Percentiles rank a stretch among this genome's conserved stretches.
phyloP scores from a whole-genome alignment of 23 tunicate species.

The Halocynthia roretzi region DNA sequence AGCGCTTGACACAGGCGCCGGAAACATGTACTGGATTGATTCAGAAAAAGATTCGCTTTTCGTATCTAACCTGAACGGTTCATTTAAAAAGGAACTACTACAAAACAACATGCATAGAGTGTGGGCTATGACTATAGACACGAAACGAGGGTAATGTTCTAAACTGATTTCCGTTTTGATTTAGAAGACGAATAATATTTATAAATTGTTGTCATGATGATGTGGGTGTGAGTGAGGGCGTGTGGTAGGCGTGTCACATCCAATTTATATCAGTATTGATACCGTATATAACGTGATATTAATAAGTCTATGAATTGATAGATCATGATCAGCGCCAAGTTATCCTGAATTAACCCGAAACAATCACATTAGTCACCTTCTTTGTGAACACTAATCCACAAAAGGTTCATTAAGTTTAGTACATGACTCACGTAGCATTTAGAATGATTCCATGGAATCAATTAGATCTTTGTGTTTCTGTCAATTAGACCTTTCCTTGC shows the following conservation, averaged over 20 bases:
- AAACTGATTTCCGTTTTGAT: background rate
- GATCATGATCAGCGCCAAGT: no score
- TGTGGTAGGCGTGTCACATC: background rate
- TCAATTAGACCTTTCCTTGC: no score
- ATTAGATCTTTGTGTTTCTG: no score
- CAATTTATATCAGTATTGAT: no score
- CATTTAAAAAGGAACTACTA: conserved; percentile 35
- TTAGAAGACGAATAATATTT: background rate
- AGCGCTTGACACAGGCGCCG: conserved; percentile 33
- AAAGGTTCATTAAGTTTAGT: no score
- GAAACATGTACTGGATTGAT: conserved; percentile 55
- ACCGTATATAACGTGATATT: no score
- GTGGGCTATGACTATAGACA: conserved; percentile 34
- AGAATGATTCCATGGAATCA: no score
- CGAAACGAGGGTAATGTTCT: conserved; percentile 24
- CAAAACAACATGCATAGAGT: conserved; percentile 30
- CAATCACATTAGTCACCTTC: no score
- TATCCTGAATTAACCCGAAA: no score
- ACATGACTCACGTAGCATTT: no score
- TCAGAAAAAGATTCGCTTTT: conserved; percentile 28
- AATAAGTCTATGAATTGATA: no score
- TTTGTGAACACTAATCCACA: no score
- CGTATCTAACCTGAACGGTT: conserved; percentile 41
- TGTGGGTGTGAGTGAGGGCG: background rate
- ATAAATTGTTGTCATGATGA: background rate